A percentile compares a stretch with the other conserved stretches of the same genome.
These are phyloP conservation scores for Cathartes aura DNA, from an alignment of 2,113 vertebrate genomes.

Conservation along the genomic window DNA sequence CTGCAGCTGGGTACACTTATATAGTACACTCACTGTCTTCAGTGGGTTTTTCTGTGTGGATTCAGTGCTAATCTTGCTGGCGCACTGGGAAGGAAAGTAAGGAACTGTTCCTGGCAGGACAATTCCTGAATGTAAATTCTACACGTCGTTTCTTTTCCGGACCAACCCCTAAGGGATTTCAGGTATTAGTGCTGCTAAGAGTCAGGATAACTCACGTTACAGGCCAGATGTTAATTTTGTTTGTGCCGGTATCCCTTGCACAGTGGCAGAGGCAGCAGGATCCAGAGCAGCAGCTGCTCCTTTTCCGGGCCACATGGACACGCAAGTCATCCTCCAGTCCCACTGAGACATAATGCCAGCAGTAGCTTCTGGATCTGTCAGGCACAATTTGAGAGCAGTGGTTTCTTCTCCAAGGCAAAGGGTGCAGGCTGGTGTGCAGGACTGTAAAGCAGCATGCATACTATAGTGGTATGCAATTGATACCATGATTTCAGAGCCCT, in stretches of 20 bases:
- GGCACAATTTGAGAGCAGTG: background rate
- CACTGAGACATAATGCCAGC: background rate
- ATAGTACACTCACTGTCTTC: background rate
- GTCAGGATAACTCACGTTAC: background rate
- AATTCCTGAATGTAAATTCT: background rate
- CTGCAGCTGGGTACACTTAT: background rate
- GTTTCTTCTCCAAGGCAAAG: background rate
- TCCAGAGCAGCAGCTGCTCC: background rate
- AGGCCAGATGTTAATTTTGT: background rate
- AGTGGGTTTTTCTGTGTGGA: background rate
- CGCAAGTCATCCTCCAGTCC: background rate
- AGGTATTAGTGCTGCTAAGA: background rate
- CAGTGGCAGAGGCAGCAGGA: background rate
- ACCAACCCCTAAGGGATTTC: background rate
- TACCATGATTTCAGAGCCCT: background rate
- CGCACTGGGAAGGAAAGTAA: background rate
- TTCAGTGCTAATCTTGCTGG: background rate
- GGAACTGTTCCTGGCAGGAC: background rate
- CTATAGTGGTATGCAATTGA: background rate
- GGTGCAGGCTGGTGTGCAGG: background rate
- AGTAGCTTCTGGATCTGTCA: background rate
- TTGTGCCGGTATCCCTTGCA: background rate
- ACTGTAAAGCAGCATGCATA: background rate
- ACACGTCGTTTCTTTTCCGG: accelerated
- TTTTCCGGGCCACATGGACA: background rate